Conservation (phyloP, 2,888 invertebrate species). For the Mesorhabditis sp. region DNA sequence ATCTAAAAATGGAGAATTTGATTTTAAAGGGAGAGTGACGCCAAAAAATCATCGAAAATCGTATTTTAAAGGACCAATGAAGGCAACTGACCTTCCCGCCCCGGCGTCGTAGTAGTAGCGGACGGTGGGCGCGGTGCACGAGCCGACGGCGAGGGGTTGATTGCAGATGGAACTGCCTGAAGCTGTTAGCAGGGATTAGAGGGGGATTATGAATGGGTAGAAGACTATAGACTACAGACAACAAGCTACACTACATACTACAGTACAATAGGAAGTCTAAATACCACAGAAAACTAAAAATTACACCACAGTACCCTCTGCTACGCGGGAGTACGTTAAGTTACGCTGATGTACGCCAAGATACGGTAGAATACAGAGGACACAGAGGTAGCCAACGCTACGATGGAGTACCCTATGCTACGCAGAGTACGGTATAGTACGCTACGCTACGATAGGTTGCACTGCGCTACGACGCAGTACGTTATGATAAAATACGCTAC, state of each 20-base stretch:
- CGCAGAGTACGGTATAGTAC: no score
- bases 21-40: not conserved
- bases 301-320: not conserved
- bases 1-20: constrained; percentile 11
- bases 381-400: no score
- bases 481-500: no score
- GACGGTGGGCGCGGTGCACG: constrained; percentile 44
- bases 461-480: no score
- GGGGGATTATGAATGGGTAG: not conserved
- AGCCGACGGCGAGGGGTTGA: constrained; percentile 47
- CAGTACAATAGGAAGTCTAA: not conserved
- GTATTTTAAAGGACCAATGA: not conserved
- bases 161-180: constrained; percentile 50
- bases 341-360: no score
- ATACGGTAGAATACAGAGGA: no score
- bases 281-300: not conserved
- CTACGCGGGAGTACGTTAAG: no score
- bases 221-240: not conserved
- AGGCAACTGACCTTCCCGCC: constrained; percentile 21
- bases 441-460: no score
- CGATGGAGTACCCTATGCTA: no score
- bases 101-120: constrained; percentile 53
- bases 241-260: not conserved
- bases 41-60: not conserved
- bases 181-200: constrained; percentile 9